These are phyloP conservation scores for Eupristina koningsbergeri DNA, from an alignment of 1,140 invertebrate genomes.

Conservation along the genomic window DNA sequence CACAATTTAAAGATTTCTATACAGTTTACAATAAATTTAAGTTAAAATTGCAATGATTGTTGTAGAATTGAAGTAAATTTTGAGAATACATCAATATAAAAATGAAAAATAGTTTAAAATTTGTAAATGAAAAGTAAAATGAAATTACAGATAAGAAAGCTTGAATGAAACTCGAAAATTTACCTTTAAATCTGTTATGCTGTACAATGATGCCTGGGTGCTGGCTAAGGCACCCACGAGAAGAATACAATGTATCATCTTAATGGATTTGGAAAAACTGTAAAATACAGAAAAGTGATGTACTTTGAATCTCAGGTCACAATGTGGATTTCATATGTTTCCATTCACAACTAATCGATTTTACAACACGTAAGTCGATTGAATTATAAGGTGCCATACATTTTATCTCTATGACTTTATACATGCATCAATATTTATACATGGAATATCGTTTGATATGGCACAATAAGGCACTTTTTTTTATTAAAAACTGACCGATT, in stretches of 20 bases:
- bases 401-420: neutral
- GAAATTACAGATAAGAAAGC: neutral
- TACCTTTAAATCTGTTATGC: slow-evolving; percentile 33
- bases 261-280: slow-evolving; percentile 9
- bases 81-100: too few relatives aligned
- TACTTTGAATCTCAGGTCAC: neutral
- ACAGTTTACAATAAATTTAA: too few relatives aligned
- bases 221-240: slow-evolving; percentile 5
- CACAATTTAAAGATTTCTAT: too few relatives aligned
- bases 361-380: neutral
- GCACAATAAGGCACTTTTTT: too few relatives aligned
- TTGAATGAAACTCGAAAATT: neutral
- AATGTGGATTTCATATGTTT: neutral
- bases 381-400: neutral
- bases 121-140: too few relatives aligned
- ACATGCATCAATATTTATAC: too few relatives aligned
- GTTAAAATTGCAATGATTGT: too few relatives aligned
- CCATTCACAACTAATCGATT: neutral
- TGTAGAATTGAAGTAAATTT: too few relatives aligned
- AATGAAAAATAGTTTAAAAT: too few relatives aligned
- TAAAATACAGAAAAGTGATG: neutral
- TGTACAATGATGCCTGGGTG: slow-evolving; percentile 35
- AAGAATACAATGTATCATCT: slow-evolving; percentile 31
- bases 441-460: too few relatives aligned
- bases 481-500: too few relatives aligned